phyloP scores from a whole-genome alignment of 1,140 invertebrate species.

The Atta texana region DNA sequence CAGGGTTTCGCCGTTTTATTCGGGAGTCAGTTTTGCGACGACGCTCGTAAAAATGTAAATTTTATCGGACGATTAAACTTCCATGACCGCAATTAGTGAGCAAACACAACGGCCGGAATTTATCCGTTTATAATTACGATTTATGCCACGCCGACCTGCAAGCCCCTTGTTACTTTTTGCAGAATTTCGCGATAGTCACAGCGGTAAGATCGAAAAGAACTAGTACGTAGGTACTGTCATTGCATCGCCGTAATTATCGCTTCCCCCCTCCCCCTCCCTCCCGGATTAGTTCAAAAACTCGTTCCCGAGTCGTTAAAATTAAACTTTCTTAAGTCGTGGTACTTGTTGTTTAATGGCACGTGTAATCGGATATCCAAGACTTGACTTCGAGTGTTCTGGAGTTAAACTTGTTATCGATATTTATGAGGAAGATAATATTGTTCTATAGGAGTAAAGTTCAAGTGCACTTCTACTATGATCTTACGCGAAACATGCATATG shows the following conservation, averaged over 20 bases:
- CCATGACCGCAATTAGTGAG: constrained; percentile 65
- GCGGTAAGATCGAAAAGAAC: constrained; percentile 28
- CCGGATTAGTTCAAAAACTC: constrained; percentile 58
- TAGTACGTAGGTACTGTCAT: background rate
- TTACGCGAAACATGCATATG: constrained; percentile 9
- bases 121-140: constrained; percentile 68
- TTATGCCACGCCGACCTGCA: constrained; percentile 34
- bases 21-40: constrained; percentile 41
- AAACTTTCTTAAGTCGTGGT: constrained; percentile 57
- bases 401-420: constrained; percentile 26
- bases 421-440: constrained; percentile 38
- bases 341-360: constrained; percentile 66
- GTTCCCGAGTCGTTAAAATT: constrained; percentile 57
- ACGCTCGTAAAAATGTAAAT: constrained; percentile 75
- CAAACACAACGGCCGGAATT: constrained; percentile 56
- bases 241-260: constrained; percentile 55
- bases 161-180: constrained; percentile 2
- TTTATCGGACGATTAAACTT: constrained; percentile 71
- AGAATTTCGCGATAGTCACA: background rate
- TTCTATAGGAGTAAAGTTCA: background rate
- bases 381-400: background rate
- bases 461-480: background rate
- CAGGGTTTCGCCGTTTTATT: constrained; percentile 30
- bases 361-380: constrained; percentile 64
- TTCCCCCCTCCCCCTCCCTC: too few species aligned